These are phyloP conservation scores for Spea hammondii DNA, from an alignment of 2,797 vertebrate species.

Conservation along the genomic window DNA sequence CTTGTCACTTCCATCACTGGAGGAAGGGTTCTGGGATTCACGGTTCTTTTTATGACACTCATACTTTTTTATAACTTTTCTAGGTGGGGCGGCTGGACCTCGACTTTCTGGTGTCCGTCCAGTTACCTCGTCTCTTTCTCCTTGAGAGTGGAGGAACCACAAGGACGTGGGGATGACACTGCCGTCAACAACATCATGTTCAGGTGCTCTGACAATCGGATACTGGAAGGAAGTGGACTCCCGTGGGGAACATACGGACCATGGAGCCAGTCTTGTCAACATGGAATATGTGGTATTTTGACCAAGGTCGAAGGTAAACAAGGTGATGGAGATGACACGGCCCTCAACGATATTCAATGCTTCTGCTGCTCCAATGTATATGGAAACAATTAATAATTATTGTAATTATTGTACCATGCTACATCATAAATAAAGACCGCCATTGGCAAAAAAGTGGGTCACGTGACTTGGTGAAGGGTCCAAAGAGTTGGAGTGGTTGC, in stretches of 20 bases:
- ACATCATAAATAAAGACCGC: too few relatives aligned
- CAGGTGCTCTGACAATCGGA: constrained; percentile 66
- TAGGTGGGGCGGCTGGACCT: constrained; percentile 69
- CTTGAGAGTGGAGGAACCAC: constrained; percentile 64
- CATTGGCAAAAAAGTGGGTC: too few relatives aligned
- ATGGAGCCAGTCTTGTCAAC: constrained; percentile 63
- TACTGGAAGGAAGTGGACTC: constrained; percentile 56
- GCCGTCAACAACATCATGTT: constrained; percentile 66
- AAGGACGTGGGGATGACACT: constrained; percentile 44
- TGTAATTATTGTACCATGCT: too few relatives aligned
- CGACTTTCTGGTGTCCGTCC: constrained; percentile 64
- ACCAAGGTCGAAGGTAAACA: constrained; percentile 67
- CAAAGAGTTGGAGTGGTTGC: too few relatives aligned
- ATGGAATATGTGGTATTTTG: constrained; percentile 66
- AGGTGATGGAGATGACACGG: constrained; percentile 58
- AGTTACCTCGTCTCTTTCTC: constrained; percentile 65
- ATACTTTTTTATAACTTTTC: constrained; percentile 5
- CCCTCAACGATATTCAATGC: constrained; percentile 67
- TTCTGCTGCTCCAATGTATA: constrained; percentile 56
- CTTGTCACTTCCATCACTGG: too few relatives aligned
- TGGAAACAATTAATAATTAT: too few relatives aligned
- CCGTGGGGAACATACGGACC: constrained; percentile 60
- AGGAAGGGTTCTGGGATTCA: too few relatives aligned
- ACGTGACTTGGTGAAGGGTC: too few relatives aligned
- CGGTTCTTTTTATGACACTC: too few relatives aligned